A percentile compares a stretch with the other conserved stretches of the same genome.
phyloP scores from a whole-genome alignment of 2,888 invertebrate species.

The Piscicola geometra region DNA sequence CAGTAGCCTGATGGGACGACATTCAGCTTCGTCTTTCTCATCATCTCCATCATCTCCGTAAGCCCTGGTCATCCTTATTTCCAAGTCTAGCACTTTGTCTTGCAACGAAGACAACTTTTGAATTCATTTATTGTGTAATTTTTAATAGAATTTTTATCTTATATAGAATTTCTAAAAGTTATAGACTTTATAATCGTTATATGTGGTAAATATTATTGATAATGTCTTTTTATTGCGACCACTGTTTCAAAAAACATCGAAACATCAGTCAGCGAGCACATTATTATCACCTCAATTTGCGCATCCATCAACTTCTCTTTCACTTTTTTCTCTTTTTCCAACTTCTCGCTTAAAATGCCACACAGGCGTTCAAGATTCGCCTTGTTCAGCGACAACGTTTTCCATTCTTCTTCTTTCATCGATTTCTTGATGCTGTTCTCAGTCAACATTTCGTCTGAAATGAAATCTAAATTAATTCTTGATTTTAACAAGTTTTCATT shows the following conservation, averaged over 20 bases:
- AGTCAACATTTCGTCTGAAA: constrained; percentile 53
- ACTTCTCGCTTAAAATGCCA: constrained; percentile 48
- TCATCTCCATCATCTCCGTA: constrained; percentile 46
- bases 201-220: no score
- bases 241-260: no score
- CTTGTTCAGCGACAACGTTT: constrained; percentile 52
- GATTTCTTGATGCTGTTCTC: constrained; percentile 55
- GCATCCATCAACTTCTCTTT: constrained; percentile 52
- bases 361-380: constrained; percentile 52
- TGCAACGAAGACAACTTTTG: constrained; percentile 52
- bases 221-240: no score
- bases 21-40: background rate
- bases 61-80: constrained; percentile 52
- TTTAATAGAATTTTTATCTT: background rate
- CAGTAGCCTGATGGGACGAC: constrained; percentile 47
- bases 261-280: no score
- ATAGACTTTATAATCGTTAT: no score
- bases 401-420: constrained; percentile 54
- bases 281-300: constrained; percentile 51
- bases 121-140: background rate
- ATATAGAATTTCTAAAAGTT: no score
- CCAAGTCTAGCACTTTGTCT: constrained; percentile 54
- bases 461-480: no score
- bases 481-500: no score
- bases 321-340: constrained; percentile 48